phyloP scores from a whole-genome alignment of 2,797 vertebrate species.

The Ctenopoma multispine region DNA sequence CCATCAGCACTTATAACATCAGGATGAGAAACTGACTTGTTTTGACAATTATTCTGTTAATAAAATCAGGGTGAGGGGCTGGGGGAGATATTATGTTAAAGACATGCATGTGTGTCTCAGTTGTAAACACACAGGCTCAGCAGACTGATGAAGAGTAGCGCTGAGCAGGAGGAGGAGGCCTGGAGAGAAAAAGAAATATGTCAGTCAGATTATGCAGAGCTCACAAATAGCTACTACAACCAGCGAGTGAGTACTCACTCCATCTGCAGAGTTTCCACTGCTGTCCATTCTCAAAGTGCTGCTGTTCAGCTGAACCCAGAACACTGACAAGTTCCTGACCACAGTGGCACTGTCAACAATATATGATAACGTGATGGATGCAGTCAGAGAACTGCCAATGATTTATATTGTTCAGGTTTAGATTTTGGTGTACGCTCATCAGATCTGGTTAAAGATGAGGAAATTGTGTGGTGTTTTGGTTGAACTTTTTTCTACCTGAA shows the following conservation, averaged over 20 bases:
- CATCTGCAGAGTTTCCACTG: slow-evolving; percentile 23
- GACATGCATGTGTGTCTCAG: slow-evolving; percentile 22
- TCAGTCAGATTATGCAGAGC: background rate
- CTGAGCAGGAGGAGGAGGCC: slow-evolving; percentile 31
- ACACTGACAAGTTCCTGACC: slow-evolving; percentile 53
- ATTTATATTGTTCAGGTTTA: no score
- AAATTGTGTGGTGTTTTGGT: slow-evolving; percentile 12
- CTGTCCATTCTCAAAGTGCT: slow-evolving; percentile 30
- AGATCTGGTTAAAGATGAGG: background rate
- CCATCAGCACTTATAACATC: no score
- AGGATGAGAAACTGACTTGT: no score
- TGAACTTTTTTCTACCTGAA: slow-evolving; percentile 47
- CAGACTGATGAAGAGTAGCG: slow-evolving; percentile 40
- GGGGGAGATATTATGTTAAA: background rate
- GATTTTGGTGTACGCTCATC: background rate
- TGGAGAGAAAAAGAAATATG: slow-evolving; percentile 13
- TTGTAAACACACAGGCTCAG: slow-evolving; percentile 27
- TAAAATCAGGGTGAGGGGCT: no score
- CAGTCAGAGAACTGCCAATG: no score
- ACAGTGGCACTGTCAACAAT: slow-evolving; percentile 51
- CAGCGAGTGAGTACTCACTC: slow-evolving; percentile 47
- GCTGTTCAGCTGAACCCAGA: slow-evolving; percentile 66
- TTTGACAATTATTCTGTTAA: no score
- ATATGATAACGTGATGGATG: background rate
- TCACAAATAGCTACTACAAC: background rate